Conservation (phyloP, 2,888 invertebrate species). For the Caenorhabditis panamensis region DNA sequence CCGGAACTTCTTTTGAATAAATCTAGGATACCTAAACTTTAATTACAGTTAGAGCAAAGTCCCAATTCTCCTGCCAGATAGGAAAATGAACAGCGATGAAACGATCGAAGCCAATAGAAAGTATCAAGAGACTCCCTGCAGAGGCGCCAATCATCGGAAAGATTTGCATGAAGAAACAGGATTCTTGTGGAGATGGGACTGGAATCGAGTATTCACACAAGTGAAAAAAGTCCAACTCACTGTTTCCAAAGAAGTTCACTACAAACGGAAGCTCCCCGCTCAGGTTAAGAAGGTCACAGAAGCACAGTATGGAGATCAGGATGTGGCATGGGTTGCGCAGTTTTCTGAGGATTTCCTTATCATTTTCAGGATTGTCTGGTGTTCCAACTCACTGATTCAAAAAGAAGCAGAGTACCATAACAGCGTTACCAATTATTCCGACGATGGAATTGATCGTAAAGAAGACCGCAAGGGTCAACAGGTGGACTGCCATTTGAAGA, state of each 20-base stretch:
- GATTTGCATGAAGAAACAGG: constrained; percentile 55
- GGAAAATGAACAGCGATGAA: constrained; percentile 6
- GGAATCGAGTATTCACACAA: neutral
- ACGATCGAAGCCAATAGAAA: constrained; percentile 61
- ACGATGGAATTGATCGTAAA: constrained; percentile 18
- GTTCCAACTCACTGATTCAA: neutral
- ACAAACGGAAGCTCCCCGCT: too few species aligned
- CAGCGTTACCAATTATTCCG: constrained; percentile 19
- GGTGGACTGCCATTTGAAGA: neutral
- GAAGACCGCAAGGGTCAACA: neutral
- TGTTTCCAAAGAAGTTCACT: constrained; percentile 17
- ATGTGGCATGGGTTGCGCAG: constrained; percentile 21
- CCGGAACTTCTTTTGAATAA: constrained; percentile 17
- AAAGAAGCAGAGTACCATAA: constrained; percentile 20
- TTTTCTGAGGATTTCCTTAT: constrained; percentile 1
- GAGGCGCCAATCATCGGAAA: constrained; percentile 54
- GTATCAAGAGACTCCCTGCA: constrained; percentile 55
- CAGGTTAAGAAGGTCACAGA: constrained; percentile 11
- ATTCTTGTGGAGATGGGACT: constrained; percentile 42
- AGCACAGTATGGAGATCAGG: constrained; percentile 5
- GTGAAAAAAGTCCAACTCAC: constrained; percentile 4
- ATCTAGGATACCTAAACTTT: constrained; percentile 39
- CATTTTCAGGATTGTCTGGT: too few species aligned
- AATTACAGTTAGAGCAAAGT: neutral
- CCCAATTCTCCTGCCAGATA: neutral